Base-by-base conservation (phyloP, 53 echinoderm and acorn worm genomes). In the Zoroaster sp. region DNA sequence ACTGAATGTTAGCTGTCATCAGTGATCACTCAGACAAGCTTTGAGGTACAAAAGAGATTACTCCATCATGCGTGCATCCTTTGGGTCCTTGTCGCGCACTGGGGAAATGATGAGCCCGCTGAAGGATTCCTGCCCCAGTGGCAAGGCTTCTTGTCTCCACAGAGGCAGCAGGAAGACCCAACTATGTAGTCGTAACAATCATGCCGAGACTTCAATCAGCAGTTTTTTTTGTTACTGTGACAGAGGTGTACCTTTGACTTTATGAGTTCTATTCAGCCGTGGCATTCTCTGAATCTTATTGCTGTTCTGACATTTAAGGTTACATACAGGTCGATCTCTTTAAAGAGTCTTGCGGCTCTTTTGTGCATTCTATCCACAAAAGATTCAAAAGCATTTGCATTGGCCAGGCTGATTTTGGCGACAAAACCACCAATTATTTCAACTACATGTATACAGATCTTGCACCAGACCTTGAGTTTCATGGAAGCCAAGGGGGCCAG, bases 31-130 rank as follows among this genome's bases (percentile, higher is more conserved):
- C 82, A 82, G 82, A 82, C 82, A 82, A 82, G 82, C 82, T 82
- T 66, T 43, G 69, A 82, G 82, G 82, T 82, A 82, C 66, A 28
- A 66, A 59, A 65, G 67, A 66, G 82, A 11, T 66, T 66, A 31
- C 66, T 82, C 82, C 82, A 40, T 82, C 82, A 82, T 67, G 82
- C 82, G 82, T 82, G 82, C 82, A 82, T 82, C 82, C 82, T 82
- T 30, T 82, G 82, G 82, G 82, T 82, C 8, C 66, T 82, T 32
- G 32, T 34, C 68, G 82, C 82, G 66, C 82, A 23, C 63, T 47
- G 68, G 82, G 82, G 82, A 82, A 82, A 44, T 66, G 82, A 82
- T 82, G 82, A 43, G 44, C 68, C 42, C 66, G 44, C 31, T 37
- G 82, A 82, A 67, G 82, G 45, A 82, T 82, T 82, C 82, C 82